Evolutionary conservation across 2,113 vertebrate species (phyloP), one percentile per base, ranked within the genome.

Genomic region (Pseudolaguvia tuberculata): DNA sequence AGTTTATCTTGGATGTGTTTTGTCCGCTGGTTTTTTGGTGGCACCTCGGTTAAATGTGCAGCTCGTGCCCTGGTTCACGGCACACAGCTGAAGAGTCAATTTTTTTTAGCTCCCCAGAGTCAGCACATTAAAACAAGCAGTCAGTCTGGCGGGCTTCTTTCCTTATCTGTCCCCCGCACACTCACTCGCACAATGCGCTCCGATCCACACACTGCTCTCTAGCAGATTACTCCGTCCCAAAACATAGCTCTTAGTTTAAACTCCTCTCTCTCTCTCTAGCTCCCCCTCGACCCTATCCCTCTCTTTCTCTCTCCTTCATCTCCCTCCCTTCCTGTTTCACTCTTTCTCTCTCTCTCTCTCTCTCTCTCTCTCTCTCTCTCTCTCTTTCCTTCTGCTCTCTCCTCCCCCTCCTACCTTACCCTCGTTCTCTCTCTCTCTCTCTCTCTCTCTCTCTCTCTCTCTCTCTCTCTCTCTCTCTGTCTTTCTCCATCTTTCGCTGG

Each of bases 241-340:
- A 92, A 96, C 96, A 98, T 99, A 96, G 95, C 95, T 97, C 94
- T 94, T 96, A 92, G 94, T 95, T 96, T 96, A 98, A 95, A 98
- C 94, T 96, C 95, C 88, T 87, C 87, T 88, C 86, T 83, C 86
- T 83, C 86, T 77, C 85, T 81, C 73, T 80, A 78, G 68, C 63
- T 71, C 70, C 74, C 80, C 68, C 80, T 72, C 76, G 31, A 72
- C 71, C 70, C 73, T 69, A 62, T 74, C 80, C 59, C 75, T 66
- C 47, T 72, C 66, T 67, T 75, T 77, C 78, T 51, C 73, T 77
- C 78, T 80, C 61, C 57, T 57, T 45, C 71, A 56, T 68, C 73
- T 67, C 73, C 68, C 65, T 62, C 75, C 70, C 62, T 76, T 53
- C 45, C 67, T 61, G 35, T 42, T 31, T 79, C 79, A 14, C 56